Evolutionary conservation across 1,140 invertebrate genomes (phyloP).

Genomic region (Pomacea maculata): DNA sequence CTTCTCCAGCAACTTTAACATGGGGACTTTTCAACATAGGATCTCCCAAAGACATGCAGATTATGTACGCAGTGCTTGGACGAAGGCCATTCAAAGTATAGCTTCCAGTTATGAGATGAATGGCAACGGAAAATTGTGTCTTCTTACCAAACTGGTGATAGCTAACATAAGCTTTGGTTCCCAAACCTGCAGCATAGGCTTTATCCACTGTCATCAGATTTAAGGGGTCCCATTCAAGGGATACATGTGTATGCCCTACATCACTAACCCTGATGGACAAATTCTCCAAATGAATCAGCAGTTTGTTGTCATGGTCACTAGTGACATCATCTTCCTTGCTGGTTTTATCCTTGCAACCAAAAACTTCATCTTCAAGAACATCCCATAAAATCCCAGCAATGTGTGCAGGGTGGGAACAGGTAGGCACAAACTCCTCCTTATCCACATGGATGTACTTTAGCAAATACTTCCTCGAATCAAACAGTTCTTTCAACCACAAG

Average conservation of each 20-base stretch:
- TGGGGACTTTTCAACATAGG: not conserved
- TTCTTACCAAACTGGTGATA: slow-evolving; percentile 27
- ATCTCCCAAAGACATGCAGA: slow-evolving; percentile 16
- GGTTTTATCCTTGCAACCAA: slow-evolving; percentile 27
- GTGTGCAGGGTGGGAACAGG: slow-evolving; percentile 31
- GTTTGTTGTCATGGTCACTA: not conserved
- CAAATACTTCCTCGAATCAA: slow-evolving; percentile 40
- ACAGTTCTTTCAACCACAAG: slow-evolving; percentile 48
- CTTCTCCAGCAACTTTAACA: not conserved
- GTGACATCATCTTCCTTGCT: not conserved
- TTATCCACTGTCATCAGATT: not conserved
- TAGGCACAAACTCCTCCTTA: slow-evolving; percentile 34
- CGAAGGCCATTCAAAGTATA: slow-evolving; percentile 17
- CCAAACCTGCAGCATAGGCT: not conserved
- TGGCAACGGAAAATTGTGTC: not conserved
- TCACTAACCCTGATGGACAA: slow-evolving; percentile 15
- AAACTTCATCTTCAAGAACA: slow-evolving; percentile 29
- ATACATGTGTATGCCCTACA: slow-evolving; percentile 9
- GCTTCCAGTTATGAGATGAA: slow-evolving; percentile 1
- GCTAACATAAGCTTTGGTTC: slow-evolving; percentile 7
- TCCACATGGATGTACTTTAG: slow-evolving; percentile 33
- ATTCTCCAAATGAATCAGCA: slow-evolving; percentile 1
- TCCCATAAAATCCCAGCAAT: slow-evolving; percentile 35
- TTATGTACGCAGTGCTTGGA: slow-evolving; percentile 17
- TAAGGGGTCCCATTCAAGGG: slow-evolving; percentile 22